Evolutionary conservation across 2,888 invertebrate genomes (phyloP).

Genomic region (Aplocera efformata): DNA sequence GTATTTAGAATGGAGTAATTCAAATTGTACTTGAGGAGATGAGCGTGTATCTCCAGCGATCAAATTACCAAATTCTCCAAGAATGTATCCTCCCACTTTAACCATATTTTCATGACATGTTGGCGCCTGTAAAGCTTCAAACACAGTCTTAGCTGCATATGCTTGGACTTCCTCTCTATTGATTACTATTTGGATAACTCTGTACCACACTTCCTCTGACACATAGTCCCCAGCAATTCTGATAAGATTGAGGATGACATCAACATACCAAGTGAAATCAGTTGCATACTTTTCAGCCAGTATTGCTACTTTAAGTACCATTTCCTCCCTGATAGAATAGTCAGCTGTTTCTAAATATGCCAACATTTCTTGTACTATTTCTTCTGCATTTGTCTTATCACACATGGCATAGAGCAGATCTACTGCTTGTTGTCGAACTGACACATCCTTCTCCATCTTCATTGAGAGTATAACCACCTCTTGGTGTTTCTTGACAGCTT

Average conservation of each 20-base stretch:
- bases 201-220: conserved; percentile 99
- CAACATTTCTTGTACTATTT: conserved; percentile 99
- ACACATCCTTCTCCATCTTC: conserved; percentile 99
- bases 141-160: conserved; percentile 99
- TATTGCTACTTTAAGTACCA: conserved; percentile 99
- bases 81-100: conserved; percentile 99
- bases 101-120: conserved; percentile 99
- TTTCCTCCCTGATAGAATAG: conserved; percentile 99
- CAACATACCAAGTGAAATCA: conserved; percentile 99
- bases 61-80: conserved; percentile 99
- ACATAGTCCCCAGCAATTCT: conserved; percentile 99
- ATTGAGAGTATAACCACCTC: conserved; percentile 99
- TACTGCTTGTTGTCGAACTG: conserved; percentile 98
- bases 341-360: conserved; percentile 99
- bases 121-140: conserved; percentile 98
- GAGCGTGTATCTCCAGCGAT: conserved; percentile 99
- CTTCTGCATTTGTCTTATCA: conserved; percentile 98
- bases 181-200: conserved; percentile 99
- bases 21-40: conserved; percentile 98
- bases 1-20: conserved; percentile 98
- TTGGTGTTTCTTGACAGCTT: conserved; percentile 99
- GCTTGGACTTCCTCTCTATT: conserved; percentile 99
- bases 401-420: conserved; percentile 99
- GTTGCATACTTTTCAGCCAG: conserved; percentile 99
- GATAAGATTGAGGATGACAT: conserved; percentile 98